A percentile compares a stretch with the other conserved stretches of the same genome.
Conservation (phyloP, 2,113 vertebrate species). For the Lophius piscatorius region DNA sequence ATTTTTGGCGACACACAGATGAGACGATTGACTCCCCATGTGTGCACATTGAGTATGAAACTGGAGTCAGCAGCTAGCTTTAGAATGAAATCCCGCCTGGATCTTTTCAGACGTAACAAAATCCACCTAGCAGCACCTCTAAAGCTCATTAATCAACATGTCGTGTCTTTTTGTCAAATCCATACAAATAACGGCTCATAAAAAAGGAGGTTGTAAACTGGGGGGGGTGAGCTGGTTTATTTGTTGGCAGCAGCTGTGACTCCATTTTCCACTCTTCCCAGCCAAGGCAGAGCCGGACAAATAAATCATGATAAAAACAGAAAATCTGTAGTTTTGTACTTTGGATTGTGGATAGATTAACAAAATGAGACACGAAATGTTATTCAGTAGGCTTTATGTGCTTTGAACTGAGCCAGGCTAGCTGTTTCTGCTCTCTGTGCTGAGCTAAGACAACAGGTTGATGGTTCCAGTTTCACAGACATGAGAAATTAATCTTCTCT, state of each 20-base stretch:
- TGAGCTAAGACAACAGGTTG: background rate
- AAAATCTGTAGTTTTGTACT: background rate
- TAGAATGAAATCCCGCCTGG: background rate
- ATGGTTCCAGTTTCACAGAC: background rate
- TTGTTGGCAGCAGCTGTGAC: background rate
- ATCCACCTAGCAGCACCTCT: no score
- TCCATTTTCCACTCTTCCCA: background rate
- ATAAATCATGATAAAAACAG: background rate
- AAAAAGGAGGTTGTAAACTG: background rate
- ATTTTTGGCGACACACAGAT: background rate
- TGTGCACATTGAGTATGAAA: background rate
- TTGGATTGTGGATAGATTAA: background rate
- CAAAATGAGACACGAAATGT: background rate
- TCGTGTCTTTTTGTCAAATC: background rate
- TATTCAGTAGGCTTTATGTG: background rate
- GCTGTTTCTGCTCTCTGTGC: background rate
- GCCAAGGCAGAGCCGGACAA: background rate
- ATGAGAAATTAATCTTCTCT: background rate
- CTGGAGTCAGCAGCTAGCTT: background rate
- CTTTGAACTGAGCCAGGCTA: background rate
- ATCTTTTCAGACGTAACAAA: no score
- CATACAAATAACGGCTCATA: background rate
- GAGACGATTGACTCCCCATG: background rate
- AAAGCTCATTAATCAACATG: background rate
- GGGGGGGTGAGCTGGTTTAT: background rate